Base-by-base conservation (phyloP, 2,113 vertebrate genomes). In the Caloenas nicobarica region DNA sequence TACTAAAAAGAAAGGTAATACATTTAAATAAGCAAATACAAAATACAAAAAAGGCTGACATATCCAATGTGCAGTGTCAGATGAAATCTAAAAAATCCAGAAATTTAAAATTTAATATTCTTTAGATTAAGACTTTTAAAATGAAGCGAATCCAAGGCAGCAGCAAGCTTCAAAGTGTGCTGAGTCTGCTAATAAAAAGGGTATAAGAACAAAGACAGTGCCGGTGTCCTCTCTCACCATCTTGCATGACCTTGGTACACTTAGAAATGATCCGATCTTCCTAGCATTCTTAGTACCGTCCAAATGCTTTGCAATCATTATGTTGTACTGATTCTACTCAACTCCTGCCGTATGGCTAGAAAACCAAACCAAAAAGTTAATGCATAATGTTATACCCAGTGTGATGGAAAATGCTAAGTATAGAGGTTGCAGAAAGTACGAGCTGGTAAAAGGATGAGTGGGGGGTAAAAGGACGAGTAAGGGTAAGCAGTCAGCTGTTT, bases 271-370 rank as follows among this genome's bases (percentile, higher is more conserved):
- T 97, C 97, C 97, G 76, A 14, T 96, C 93, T 96, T 95, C 96
- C 98, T 93, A 97, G 94, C 92, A 93, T 95, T 93, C 93, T 64
- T 56, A 76, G 92, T 95, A 95, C 96, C 95, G 94, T 96, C 95
- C 83, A 23, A 89, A 85, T 31, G 84, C 62, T 94, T 89, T 89
- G 88, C 93, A 86, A 96, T 95, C 96, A 98, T 98, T 99, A 99
- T 91, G 99, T 99, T 93, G 99, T 99, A 97, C 99, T 98, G 98
- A 99, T 98, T 95, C 99, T 98, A 91, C 99, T 98, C 90, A 99
- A 98, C 98, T 99, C 99, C 98, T 99, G 99, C 98, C 99, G 98
- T 98, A 99, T 99, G 97, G 99, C 99, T 99, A 90, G 81, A 84
- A 96, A 96, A 84, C 86, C 91, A 97, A 95, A 70, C 62, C 91